phyloP scores from a whole-genome alignment of 2,797 vertebrate species.

The Falco novaeseelandiae region DNA sequence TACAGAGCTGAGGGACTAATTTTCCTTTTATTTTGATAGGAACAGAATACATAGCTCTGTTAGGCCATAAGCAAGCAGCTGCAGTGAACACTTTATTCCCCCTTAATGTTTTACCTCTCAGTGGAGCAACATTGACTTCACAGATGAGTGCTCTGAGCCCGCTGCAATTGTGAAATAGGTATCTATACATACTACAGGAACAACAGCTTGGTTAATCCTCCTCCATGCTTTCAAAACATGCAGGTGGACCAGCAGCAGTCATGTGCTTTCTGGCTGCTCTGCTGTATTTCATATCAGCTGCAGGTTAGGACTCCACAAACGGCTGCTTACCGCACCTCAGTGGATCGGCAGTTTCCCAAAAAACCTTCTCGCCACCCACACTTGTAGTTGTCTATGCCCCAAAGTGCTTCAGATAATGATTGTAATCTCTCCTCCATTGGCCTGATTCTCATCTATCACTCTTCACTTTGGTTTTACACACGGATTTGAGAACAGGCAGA shows the following conservation, averaged over 20 bases:
- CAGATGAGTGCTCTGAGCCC: background rate
- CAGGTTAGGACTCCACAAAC: background rate
- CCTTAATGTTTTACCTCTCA: background rate
- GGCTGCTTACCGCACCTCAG: background rate
- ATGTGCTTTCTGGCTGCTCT: background rate
- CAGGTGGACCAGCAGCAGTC: background rate
- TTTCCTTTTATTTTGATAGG: background rate
- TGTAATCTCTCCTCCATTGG: background rate
- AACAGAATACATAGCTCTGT: background rate
- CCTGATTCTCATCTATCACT: background rate
- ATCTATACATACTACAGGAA: background rate
- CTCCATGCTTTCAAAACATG: background rate
- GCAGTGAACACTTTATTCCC: background rate
- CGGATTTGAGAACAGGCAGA: background rate
- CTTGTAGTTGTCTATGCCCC: background rate
- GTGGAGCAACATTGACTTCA: background rate
- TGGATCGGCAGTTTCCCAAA: background rate
- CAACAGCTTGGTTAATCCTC: background rate
- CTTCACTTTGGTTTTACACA: background rate
- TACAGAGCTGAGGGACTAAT: background rate
- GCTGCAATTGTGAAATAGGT: background rate
- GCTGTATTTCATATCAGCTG: fast-evolving
- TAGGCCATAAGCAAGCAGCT: background rate
- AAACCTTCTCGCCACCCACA: background rate
- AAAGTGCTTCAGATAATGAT: background rate